phyloP scores from a whole-genome alignment of 2,113 vertebrate genomes.

The Zosterops japonicus region DNA sequence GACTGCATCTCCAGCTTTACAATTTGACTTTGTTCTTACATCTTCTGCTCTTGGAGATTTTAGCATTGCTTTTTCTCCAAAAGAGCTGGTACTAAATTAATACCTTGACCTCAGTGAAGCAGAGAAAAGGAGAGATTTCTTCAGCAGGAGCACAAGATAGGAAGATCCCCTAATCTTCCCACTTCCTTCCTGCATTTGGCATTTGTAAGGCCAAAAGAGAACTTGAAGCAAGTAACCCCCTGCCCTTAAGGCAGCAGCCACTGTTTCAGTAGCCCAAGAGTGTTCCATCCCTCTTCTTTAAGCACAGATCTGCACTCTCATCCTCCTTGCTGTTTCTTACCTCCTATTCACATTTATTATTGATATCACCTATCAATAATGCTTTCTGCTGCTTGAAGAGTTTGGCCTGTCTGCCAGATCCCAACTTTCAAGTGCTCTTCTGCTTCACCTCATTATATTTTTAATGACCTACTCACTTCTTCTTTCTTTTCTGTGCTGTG shows the following conservation, averaged over 20 bases:
- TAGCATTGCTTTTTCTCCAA: neutral
- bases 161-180: neutral
- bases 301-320: neutral
- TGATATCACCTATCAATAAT: conserved; percentile 43
- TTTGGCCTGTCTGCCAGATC: neutral
- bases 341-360: conserved; percentile 31
- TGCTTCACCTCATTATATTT: conserved; percentile 31
- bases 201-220: conserved; percentile 9
- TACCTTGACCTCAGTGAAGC: neutral
- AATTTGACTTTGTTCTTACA: neutral
- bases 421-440: conserved; percentile 2
- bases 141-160: neutral
- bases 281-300: neutral
- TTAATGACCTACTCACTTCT: neutral
- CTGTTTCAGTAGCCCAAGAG: neutral
- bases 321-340: neutral
- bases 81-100: neutral
- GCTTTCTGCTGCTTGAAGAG: neutral
- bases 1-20: neutral
- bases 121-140: neutral
- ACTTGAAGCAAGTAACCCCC: neutral
- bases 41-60: neutral
- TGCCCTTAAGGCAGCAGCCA: neutral
- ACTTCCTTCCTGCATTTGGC: neutral
- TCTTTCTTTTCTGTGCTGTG: neutral